Base-by-base conservation (phyloP, 2,888 invertebrate species). In the Amblyjoppa fuscipennis region DNA sequence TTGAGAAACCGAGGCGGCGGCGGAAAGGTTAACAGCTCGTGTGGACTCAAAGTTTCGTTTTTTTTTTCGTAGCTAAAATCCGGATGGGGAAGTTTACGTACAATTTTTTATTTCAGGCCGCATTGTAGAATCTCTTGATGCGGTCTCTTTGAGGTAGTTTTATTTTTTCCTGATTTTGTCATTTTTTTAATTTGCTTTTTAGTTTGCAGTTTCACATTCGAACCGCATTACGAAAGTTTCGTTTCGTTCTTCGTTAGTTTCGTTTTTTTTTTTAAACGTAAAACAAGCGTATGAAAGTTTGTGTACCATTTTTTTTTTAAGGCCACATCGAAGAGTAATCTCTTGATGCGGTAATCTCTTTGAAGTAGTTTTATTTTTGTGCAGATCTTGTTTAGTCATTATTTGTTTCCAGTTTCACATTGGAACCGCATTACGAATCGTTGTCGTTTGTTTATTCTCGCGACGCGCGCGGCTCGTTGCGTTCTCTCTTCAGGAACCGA, bases 381-480 rank as follows among this genome's bases (percentile, higher is more conserved):
- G 5, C 5, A 34, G 34, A 34, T 34, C 6, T 38, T 9, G 3
- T 38, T 11, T 56, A 6, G 7, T 56, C 7, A 7, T 56, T 56
- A 31, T 28, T 64, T 34, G 6, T 41, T 70, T 28, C 5, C 20
- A 6, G n/a, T 70, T 31, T 20, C 2, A 41, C 16, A 34, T 34
- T 64, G 6, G 61, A 61, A 13, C 16, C 1, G 16, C 13, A 61
- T 16, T 61, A 61, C 61, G n/a, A 64, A 64, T 64, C 61, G 34
- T 64, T 64, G 34, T 64, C 61, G 34, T 64, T 64, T 34, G 61
- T 34, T 31, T 34, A 64, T 34, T 34, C 16, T 16, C n/a, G n/a
- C 61, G 16, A 34, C 31, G 5, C 41, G 41, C 9, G 9, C 41
- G 9, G 41, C 9, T 3, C 41, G 41, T 9, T 9, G 3, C 9